Evolutionary conservation across 1,140 invertebrate species (phyloP), one percentile per base, ranked within the genome.

Genomic region (Scaptomyza montana): DNA sequence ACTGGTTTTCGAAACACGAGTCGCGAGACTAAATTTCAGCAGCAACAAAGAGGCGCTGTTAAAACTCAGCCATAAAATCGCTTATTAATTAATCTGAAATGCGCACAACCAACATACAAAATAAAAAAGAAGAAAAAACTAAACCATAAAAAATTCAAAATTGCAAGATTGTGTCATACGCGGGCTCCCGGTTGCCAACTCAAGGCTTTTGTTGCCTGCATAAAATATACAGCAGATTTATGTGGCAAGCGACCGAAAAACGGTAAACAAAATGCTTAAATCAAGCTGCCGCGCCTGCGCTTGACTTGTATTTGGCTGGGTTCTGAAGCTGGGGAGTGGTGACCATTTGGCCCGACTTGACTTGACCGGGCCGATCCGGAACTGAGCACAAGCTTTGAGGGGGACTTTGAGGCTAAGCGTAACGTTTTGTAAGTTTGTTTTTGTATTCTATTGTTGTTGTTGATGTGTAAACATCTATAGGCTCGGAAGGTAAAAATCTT

Each of bases 201-300:
- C 65, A 61, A 74, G 75, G 75, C 50, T 68, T 74, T 36, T 65
- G 61, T 67, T 54, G 57, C 69, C 62, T 55, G 76, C 72, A 72
- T 53, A 74, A 66, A 84, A 84, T 71, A 55, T 51, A 13, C 25
- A 39, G 41, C 49, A 69, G 61, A 87, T 86, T 82, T 82, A 87
- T 86, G 82, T 87, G 71, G 82, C 84, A 79, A 84, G 67, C 59
- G 54, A 68, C n/a, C 41, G 39, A 61, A 39, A 79, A 81, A 80
- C 77, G 77, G 73, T 79, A 74, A 80, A 80, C 46, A 59, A 74
- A 80, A 80, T 50, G 63, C 43, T 56, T 65, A 77, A 53, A 55
- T 59, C 53, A 85, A 75, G 57, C 78, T 46, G 82, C 54, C 78
- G 81, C 81, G 82, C 81, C 81, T 87, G 82, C 82, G 82, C 73